A percentile compares a stretch with the other conserved stretches of the same genome.
phyloP scores from a whole-genome alignment of 1,140 invertebrate genomes.

The Drosophila repleta region DNA sequence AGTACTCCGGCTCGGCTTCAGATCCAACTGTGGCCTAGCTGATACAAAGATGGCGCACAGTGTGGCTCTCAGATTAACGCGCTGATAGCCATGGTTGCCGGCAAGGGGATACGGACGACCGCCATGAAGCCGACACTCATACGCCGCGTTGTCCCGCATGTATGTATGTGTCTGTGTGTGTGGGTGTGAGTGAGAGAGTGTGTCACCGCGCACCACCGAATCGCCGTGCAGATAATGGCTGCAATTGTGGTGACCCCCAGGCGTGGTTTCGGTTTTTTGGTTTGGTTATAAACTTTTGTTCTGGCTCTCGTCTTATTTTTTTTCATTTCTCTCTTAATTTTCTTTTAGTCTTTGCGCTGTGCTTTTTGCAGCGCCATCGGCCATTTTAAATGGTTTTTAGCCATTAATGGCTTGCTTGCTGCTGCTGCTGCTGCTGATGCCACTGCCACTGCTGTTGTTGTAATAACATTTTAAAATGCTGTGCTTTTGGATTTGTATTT shows the following conservation, averaged over 20 bases:
- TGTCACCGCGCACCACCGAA: slow-evolving; percentile 51
- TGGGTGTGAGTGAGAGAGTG: slow-evolving; percentile 21
- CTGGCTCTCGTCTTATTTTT: slow-evolving; percentile 43
- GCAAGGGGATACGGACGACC: slow-evolving; percentile 46
- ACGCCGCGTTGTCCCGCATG: slow-evolving; percentile 52
- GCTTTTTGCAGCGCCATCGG: slow-evolving; percentile 61
- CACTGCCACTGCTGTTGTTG: slow-evolving; percentile 53
- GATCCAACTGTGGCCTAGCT: slow-evolving; percentile 25
- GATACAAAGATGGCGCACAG: slow-evolving; percentile 66
- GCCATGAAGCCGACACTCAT: slow-evolving; percentile 66
- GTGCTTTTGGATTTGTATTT: slow-evolving; percentile 71
- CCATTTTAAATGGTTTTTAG: slow-evolving; percentile 81
- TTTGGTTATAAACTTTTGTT: slow-evolving; percentile 80
- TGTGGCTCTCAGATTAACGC: slow-evolving; percentile 71
- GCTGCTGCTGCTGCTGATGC: slow-evolving; percentile 20
- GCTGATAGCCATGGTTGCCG: slow-evolving; percentile 70
- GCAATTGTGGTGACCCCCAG: slow-evolving; percentile 80
- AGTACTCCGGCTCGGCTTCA: slow-evolving; percentile 29
- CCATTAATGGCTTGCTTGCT: slow-evolving; percentile 68
- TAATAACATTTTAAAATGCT: slow-evolving; percentile 82
- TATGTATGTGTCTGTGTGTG: slow-evolving; percentile 9
- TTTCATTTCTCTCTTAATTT: slow-evolving; percentile 21
- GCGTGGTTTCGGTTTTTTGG: slow-evolving; percentile 75
- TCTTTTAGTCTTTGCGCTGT: slow-evolving; percentile 36
- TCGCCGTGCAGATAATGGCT: slow-evolving; percentile 78